Base-by-base conservation (phyloP, 2,888 invertebrate genomes). In the Chalcosyrphus nemorum region DNA sequence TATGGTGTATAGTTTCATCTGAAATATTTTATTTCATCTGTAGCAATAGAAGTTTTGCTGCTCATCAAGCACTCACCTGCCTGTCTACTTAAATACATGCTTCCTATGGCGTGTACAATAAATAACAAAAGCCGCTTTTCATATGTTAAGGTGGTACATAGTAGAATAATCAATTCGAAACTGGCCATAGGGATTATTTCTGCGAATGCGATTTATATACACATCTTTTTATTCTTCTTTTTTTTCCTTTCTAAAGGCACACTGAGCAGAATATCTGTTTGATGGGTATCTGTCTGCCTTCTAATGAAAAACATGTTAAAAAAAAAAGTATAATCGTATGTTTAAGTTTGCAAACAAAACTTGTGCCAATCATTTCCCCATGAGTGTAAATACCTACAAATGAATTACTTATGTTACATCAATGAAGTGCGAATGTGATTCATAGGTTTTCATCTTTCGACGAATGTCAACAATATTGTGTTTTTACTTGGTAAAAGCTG, bases 161-260 rank as follows among this genome's bases (percentile, higher is more conserved):
- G 29, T 17, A 45, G 27, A 45, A 45, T 61, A 61, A 61, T 61
- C 61, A 61, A 61, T 61, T 61, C 19, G 38, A 24, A 43, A 17
- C 19, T 9, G 19, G 4, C 13, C 19, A 21, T 38, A 38, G 21
- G 59, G 24, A 57, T 21, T 57, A 57, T 13, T 21, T 59, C 24
- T 21, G 4, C 0, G 15, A 11, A 27, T 41, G 41, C 41, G 15
- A 38, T 4, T 13, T 13, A 2, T 13, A 2, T 38, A 38, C 13
- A 38, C 38, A 38, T 38, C 13, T 1, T 35, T 35, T n/a, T n/a
- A n/a, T n/a, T n/a, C n/a, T n/a, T n/a, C n/a, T n/a, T n/a, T n/a
- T n/a, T n/a, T n/a, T n/a, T n/a, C n/a, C n/a, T n/a, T n/a, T n/a
- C 3, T 35, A 1, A 13, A 13, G 13, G 13, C 38, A 13, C 38